Evolutionary conservation across 2,888 invertebrate genomes (phyloP), one percentile per base, ranked within the genome.

Genomic region (Apodemia zela): DNA sequence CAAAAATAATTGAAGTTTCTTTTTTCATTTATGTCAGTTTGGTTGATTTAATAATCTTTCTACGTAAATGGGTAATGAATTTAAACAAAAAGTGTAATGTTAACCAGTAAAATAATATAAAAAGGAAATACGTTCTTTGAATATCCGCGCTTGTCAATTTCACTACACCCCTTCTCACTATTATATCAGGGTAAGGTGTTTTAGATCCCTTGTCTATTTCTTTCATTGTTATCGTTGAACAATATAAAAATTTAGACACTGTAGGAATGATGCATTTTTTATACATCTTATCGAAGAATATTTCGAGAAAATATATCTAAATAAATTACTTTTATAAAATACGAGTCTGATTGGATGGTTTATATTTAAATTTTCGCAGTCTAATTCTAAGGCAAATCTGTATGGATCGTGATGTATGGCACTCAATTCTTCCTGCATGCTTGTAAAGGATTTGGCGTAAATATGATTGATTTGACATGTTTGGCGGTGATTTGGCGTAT

Each of bases 91-190:
- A 45, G 42, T 58, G 45, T 47, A 45, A 15, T 33, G 33, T 35
- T 18, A 65, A 63, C 66, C 62, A 13, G 61, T 60, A 15, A 33
- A 57, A 64, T 62, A 67, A 68, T 62, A 66, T 60, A 67, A 68
- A 70, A 67, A 63, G 60, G 64, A 69, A 74, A 72, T 66, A 71
- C 65, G 69, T 72, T 73, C 75, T 84, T 78, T 84, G 83, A 83
- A 83, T 85, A 84, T 78, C 79, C 72, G 67, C 73, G 69, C 79
- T 75, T 80, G 80, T 84, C 82, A 81, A 84, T 78, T 84, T 80
- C 81, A 79, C 75, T 77, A 73, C 75, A 73, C 80, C 81, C 78
- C 73, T 76, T 80, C 78, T 72, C 72, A 70, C 74, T 80, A 79
- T 66, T 42, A 62, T 60, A 66, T 76, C 78, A 73, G 74, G 72